Evolutionary conservation across 2,113 vertebrate genomes (phyloP), one percentile per base, ranked within the genome.

Genomic region (Emberiza fucata): DNA sequence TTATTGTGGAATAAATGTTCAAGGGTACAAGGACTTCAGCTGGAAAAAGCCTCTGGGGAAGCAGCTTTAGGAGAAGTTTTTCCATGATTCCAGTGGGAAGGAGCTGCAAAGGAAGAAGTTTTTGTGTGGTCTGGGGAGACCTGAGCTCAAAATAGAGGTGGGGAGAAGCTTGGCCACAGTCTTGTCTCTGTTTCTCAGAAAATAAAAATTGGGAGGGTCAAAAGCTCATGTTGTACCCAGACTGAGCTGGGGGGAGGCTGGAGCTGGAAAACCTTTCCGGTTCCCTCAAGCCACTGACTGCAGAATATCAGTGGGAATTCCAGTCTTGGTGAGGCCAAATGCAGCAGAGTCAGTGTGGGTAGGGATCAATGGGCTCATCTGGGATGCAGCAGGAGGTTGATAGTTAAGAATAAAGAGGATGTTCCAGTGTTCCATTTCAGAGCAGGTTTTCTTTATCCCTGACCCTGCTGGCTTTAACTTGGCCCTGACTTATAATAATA

Each of bases 21-120:
- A 51, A 93, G 73, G 73, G 44, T 80, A 85, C 44, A n/a, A 90
- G 70, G 70, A 45, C 48, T 87, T 89, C 9, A 44, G 70, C 70
- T 82, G 87, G 92, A 87, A 94, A 81, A 85, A 79, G 47, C 81
- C 92, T 64, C 87, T 89, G 78, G 85, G 90, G 73, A 93, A 37
- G 70, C 66, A 53, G 81, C 40, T 82, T 79, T 64, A 56, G 75
- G 75, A 83, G 69, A 44, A 45, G 9, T 40, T 70, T 78, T 63
- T 71, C 21, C 2, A 0, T 44, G 29, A 39, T 89, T 81, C 69
- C 35, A 17, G 11, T 70, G 60, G 33, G 69, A 87, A 78, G 65
- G 59, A 35, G 42, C 27, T 48, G 65, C 5, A 11, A 39, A 85
- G 54, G 54, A 44, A 78, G n/a, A 48, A 69, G 71, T 6, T 37